Evolutionary conservation across 2,797 vertebrate genomes (phyloP).

Genomic region (Corythornis leucogaster): DNA sequence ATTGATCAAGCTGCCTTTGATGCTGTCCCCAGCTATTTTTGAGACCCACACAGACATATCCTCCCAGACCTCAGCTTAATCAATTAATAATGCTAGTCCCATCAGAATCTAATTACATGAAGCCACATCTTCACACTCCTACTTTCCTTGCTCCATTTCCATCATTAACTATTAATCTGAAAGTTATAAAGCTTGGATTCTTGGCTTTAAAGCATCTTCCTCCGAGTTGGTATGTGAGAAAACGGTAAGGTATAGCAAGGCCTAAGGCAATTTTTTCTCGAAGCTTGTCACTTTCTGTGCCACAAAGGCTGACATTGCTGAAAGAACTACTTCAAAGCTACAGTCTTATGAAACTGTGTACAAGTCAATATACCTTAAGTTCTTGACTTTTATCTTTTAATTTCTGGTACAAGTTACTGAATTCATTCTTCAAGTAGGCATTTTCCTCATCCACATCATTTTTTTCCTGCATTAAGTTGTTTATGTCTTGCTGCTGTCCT

Average conservation of each 20-base stretch:
- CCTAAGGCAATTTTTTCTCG: constrained; percentile 85
- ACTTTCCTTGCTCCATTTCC: constrained; percentile 87
- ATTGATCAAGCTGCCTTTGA: constrained; percentile 97
- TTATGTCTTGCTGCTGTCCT: constrained; percentile 86
- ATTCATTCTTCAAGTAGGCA: constrained; percentile 84
- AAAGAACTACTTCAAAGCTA: constrained; percentile 80
- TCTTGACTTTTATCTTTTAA: constrained; percentile 87
- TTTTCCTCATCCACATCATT: constrained; percentile 82
- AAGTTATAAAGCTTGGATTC: constrained; percentile 87
- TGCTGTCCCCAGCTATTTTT: constrained; percentile 94
- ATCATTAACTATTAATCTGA: constrained; percentile 98
- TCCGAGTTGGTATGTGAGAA: constrained; percentile 73
- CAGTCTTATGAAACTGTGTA: constrained; percentile 65
- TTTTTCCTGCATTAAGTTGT: constrained; percentile 81
- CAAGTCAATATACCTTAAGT: constrained; percentile 87
- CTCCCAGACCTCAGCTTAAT: constrained; percentile 91
- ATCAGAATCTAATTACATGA: constrained; percentile 96
- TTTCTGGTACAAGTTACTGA: constrained; percentile 84
- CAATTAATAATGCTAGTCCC: constrained; percentile 98
- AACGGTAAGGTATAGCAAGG: constrained; percentile 79
- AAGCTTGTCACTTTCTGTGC: constrained; percentile 82
- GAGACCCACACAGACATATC: constrained; percentile 89
- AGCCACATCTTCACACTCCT: constrained; percentile 92
- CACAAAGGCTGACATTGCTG: constrained; percentile 80
- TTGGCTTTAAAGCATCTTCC: constrained; percentile 83